phyloP scores from a whole-genome alignment of 2,797 vertebrate species.

The Xenopus petersii region DNA sequence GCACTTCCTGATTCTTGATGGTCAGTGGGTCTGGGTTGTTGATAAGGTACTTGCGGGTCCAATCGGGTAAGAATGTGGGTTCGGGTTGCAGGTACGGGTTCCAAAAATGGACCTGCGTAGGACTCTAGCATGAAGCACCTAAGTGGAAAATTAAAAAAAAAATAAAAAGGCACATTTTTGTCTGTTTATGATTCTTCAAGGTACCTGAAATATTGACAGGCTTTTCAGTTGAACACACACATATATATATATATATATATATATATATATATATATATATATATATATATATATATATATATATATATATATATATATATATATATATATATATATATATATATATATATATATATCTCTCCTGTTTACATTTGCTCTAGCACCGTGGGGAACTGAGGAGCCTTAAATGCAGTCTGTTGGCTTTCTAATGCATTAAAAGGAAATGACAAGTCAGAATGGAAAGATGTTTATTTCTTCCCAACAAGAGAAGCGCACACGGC shows the following conservation, averaged over 20 bases:
- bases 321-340: background rate
- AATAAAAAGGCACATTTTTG: background rate
- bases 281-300: background rate
- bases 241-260: background rate
- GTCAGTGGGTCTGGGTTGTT: no score
- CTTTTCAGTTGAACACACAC: slow-evolving; percentile 12
- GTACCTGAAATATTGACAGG: slow-evolving; percentile 13
- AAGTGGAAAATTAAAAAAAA: slow-evolving; percentile 42
- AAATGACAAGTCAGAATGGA: no score
- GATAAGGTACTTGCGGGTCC: no score
- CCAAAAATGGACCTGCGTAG: no score
- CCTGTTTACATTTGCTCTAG: background rate
- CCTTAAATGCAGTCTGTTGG: no score
- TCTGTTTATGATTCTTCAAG: slow-evolving; percentile 26
- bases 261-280: background rate
- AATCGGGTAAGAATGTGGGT: no score
- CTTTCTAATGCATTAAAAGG: no score
- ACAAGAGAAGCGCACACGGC: no score
- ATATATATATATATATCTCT: background rate
- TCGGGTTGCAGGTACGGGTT: no score
- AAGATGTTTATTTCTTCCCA: no score
- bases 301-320: background rate
- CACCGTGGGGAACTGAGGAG: no score
- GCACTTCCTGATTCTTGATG: no score
- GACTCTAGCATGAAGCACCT: slow-evolving; percentile 25